These are phyloP conservation scores for Ellobium chinense DNA, from an alignment of 2,888 invertebrate species.

Conservation along the genomic window DNA sequence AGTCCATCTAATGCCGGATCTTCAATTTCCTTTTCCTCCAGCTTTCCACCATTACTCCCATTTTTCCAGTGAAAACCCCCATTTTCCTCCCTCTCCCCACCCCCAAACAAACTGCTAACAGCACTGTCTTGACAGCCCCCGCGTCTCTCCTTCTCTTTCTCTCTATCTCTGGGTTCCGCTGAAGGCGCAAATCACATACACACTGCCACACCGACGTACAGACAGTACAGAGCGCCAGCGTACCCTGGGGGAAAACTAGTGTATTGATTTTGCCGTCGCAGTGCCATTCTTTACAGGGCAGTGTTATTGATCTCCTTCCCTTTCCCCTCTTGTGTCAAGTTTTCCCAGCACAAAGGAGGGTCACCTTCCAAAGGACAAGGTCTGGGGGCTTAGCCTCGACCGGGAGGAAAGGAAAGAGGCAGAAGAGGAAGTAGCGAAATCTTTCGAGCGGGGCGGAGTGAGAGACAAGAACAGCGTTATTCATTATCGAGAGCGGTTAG, in stretches of 20 bases:
- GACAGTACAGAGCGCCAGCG: background rate
- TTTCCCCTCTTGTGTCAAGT: background rate
- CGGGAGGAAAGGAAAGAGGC: slow-evolving; percentile 2
- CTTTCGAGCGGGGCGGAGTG: too few species aligned
- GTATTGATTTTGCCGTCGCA: slow-evolving; percentile 11
- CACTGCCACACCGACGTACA: too few species aligned
- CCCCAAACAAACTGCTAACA: too few species aligned
- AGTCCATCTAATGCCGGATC: too few species aligned
- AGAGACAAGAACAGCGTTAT: too few species aligned
- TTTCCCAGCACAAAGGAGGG: slow-evolving; percentile 14
- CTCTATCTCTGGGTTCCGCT: background rate
- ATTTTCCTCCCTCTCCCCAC: too few species aligned
- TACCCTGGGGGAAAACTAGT: background rate
- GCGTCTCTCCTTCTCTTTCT: background rate
- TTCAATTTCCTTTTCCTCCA: too few species aligned
- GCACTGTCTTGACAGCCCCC: too few species aligned
- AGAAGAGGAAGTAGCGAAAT: background rate
- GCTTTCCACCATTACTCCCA: too few species aligned
- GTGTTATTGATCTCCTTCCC: slow-evolving; percentile 1
- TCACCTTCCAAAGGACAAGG: slow-evolving; percentile 9
- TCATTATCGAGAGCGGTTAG: too few species aligned
- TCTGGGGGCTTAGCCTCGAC: background rate
- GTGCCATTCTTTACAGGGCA: slow-evolving; percentile 9
- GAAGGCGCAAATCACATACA: background rate
- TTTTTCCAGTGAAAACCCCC: too few species aligned